Evolutionary conservation across 2,888 invertebrate genomes (phyloP), one percentile per base, ranked within the genome.

Genomic region (Chirona hameri): DNA sequence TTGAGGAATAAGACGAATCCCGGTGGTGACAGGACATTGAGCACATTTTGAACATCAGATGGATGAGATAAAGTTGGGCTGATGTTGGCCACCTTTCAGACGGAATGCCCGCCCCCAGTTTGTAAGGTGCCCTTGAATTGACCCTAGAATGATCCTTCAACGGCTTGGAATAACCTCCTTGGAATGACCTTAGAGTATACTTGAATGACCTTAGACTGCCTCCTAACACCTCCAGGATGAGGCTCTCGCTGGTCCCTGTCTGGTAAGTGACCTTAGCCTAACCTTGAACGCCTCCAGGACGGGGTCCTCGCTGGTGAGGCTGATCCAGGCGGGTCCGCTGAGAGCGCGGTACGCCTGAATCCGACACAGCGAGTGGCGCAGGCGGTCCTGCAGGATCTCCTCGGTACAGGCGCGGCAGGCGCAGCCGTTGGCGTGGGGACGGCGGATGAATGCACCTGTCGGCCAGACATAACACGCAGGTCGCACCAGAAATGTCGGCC

Each of bases 291-390:
- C 24, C 60, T 60, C 60, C 60, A 60, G 24, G 60, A 60, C 24
- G 60, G 9, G 60, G 60, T 60, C 60, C 21, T 60, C 60, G 24
- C 7, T 24, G 18, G 39, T 39, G 7, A 39, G 39, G 39, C 52
- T 39, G 39, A 39, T 39, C 39, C 90, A 90, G 3, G 90, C 90
- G 0, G 90, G 90, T 84, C 89, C 90, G 55, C 90, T 90, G 55
- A 90, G 87, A 24, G 90, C 90, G 82, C 89, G 87, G 87, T 89
- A 90, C 12, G 90, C 89, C 86, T 89, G 88, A 84, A 90, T 89
- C 7, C 89, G 86, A 57, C 89, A 87, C 46, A 90, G 86, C 18
- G 90, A 90, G 86, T 90, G 90, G 27, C 90, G 88, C 39, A 90
- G 87, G 81, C 89, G 89, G 86, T 90, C 90, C 82, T 88, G 88